Conservation (phyloP, 2,797 vertebrate genomes). For the Schizopygopsis pylzovi region DNA sequence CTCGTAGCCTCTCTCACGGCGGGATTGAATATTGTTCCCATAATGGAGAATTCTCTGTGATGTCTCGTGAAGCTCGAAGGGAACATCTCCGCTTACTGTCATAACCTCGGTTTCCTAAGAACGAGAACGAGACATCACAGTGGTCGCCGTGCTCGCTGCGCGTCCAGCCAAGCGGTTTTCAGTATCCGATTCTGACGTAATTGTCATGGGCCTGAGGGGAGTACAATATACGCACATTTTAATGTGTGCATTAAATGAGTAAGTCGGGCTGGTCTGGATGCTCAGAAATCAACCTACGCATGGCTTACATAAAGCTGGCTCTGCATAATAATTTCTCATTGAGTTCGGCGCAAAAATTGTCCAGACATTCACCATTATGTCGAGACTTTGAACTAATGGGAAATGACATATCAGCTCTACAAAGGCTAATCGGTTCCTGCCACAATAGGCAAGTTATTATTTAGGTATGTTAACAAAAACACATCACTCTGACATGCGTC, state of each 20-base stretch:
- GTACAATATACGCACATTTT: background rate
- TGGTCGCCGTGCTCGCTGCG: no score
- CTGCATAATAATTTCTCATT: background rate
- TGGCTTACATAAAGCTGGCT: background rate
- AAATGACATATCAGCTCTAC: slow-evolving; percentile 36
- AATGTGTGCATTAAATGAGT: background rate
- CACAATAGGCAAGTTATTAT: slow-evolving; percentile 34
- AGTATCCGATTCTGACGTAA: no score
- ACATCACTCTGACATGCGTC: slow-evolving; percentile 27
- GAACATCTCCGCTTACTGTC: no score
- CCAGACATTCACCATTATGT: slow-evolving; percentile 13
- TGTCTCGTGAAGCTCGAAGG: no score
- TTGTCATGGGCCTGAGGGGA: no score
- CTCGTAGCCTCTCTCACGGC: no score
- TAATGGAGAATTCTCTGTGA: no score
- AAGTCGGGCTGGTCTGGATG: background rate
- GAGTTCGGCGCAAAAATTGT: background rate
- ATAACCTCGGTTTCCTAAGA: no score
- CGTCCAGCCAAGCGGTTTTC: no score
- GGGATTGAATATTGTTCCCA: no score
- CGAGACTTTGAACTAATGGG: slow-evolving; percentile 18
- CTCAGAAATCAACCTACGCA: background rate
- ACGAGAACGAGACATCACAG: no score
- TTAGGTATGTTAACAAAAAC: slow-evolving; percentile 41
- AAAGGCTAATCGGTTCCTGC: slow-evolving; percentile 38